These are phyloP conservation scores for Drosophila lacicola DNA, from an alignment of 2,888 invertebrate species.

Conservation along the genomic window DNA sequence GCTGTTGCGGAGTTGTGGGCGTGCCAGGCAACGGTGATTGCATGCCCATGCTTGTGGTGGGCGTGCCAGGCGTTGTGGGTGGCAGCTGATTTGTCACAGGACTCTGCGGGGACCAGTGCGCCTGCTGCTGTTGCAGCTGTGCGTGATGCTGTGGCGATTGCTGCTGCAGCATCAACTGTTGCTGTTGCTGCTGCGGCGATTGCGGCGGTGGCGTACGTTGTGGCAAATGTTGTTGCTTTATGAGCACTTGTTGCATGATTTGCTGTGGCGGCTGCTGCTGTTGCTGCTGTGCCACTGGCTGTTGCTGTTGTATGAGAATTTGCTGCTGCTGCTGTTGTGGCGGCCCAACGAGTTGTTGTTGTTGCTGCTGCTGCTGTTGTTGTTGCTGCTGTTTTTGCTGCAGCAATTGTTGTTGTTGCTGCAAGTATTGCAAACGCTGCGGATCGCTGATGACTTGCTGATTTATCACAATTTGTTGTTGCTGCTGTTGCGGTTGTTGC, in stretches of 20 bases:
- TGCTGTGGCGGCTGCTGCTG: slow-evolving; percentile 84
- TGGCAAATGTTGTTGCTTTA: slow-evolving; percentile 82
- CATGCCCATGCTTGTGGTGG: slow-evolving; percentile 71
- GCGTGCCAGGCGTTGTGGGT: slow-evolving; percentile 65
- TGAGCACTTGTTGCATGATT: slow-evolving; percentile 85
- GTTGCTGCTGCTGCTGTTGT: slow-evolving; percentile 78
- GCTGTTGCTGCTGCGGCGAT: slow-evolving; percentile 78
- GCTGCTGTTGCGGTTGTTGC: slow-evolving; percentile 79
- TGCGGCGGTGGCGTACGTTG: slow-evolving; percentile 82
- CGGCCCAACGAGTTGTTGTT: slow-evolving; percentile 82
- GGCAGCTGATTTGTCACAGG: slow-evolving; percentile 70
- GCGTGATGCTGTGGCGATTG: slow-evolving; percentile 81
- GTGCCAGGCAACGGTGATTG: slow-evolving; percentile 72
- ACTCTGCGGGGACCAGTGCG: slow-evolving; percentile 85
- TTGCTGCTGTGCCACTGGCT: slow-evolving; percentile 81
- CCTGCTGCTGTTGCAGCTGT: slow-evolving; percentile 81
- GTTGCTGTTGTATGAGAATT: slow-evolving; percentile 75
- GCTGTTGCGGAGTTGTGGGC: slow-evolving; percentile 71
- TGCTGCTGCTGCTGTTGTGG: slow-evolving; percentile 84
- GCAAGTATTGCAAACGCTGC: slow-evolving; percentile 83
- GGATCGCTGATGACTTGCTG: slow-evolving; percentile 84
- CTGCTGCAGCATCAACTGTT: slow-evolving; percentile 88
- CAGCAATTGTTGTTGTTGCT: slow-evolving; percentile 80
- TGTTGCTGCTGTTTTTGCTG: slow-evolving; percentile 63
- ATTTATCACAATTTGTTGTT: slow-evolving; percentile 83